Percentiles rank a stretch among this genome's conserved stretches.
These are phyloP conservation scores for Mactromeris polynyma DNA, from an alignment of 2,888 invertebrate species.

Conservation along the genomic window DNA sequence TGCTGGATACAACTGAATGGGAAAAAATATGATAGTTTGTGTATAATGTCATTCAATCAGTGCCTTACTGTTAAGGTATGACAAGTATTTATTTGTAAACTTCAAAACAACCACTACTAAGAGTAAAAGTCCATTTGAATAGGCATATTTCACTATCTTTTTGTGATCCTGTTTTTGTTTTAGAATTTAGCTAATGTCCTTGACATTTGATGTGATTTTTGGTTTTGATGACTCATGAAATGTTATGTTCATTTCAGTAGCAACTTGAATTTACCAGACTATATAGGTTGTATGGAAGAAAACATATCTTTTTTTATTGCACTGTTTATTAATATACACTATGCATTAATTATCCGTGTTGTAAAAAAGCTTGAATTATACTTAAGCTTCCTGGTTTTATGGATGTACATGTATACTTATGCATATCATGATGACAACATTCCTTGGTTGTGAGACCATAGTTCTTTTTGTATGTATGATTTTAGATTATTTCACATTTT, in stretches of 20 bases:
- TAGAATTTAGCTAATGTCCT: not conserved
- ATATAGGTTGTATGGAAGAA: not conserved
- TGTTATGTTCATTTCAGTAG: not conserved
- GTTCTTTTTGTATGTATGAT: not conserved
- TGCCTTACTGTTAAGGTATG: not conserved
- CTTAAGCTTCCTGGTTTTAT: not conserved
- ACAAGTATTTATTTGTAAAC: too few species aligned
- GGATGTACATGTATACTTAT: not conserved
- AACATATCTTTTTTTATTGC: not conserved
- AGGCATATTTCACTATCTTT: not conserved
- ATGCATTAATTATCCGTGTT: not conserved
- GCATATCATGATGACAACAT: conserved; percentile 32
- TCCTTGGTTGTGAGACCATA: conserved; percentile 31
- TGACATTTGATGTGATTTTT: not conserved
- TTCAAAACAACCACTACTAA: too few species aligned
- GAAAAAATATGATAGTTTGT: not conserved
- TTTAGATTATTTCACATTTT: not conserved
- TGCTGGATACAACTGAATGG: not conserved
- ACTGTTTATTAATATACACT: not conserved
- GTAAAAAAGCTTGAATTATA: not conserved
- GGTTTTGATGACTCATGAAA: not conserved
- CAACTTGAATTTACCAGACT: not conserved
- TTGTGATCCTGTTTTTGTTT: not conserved
- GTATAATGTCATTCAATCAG: not conserved
- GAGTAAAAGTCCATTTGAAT: not conserved